These are phyloP conservation scores for Cephus rjabovi DNA, from an alignment of 2,888 invertebrate species.

Conservation along the genomic window DNA sequence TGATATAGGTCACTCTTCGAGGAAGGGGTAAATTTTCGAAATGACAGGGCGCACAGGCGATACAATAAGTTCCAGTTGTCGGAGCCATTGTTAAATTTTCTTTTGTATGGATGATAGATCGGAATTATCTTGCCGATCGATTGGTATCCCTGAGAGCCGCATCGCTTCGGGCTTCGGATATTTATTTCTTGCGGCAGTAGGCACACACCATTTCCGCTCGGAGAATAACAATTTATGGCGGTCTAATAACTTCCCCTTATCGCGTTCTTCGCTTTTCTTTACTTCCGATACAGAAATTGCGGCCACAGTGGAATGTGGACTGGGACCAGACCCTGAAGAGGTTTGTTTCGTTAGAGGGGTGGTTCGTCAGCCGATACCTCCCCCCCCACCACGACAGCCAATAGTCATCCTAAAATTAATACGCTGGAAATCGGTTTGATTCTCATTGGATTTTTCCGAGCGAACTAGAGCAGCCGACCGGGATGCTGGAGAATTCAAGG, in stretches of 20 bases:
- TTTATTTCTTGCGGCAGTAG: slow-evolving; percentile 31
- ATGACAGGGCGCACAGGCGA: too few species aligned
- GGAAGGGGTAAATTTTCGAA: too few species aligned
- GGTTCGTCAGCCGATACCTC: too few species aligned
- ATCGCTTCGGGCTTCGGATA: slow-evolving; percentile 23
- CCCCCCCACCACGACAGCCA: too few species aligned
- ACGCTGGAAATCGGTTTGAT: too few species aligned
- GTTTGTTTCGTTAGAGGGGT: too few species aligned
- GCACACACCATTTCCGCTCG: slow-evolving; percentile 31
- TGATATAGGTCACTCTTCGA: too few species aligned
- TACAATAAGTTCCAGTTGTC: slow-evolving; percentile 7
- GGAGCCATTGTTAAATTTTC: slow-evolving; percentile 8
- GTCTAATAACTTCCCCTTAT: slow-evolving; percentile 40
- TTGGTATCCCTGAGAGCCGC: neutral
- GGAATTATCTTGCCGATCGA: slow-evolving; percentile 17
- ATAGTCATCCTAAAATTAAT: too few species aligned
- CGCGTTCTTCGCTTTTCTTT: slow-evolving; percentile 26
- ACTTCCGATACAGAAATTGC: neutral
- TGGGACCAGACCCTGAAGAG: too few species aligned
- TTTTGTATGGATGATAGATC: slow-evolving; percentile 16
- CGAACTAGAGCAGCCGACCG: slow-evolving; percentile 6
- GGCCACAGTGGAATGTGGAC: too few species aligned
- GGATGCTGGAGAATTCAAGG: slow-evolving; percentile 25
- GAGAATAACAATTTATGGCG: slow-evolving; percentile 37
- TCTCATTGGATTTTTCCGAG: too few species aligned